A percentile compares a stretch with the other conserved stretches of the same genome.
Evolutionary conservation across 2,888 invertebrate species (phyloP).

Genomic region (Mesorhabditis spiculigera): DNA sequence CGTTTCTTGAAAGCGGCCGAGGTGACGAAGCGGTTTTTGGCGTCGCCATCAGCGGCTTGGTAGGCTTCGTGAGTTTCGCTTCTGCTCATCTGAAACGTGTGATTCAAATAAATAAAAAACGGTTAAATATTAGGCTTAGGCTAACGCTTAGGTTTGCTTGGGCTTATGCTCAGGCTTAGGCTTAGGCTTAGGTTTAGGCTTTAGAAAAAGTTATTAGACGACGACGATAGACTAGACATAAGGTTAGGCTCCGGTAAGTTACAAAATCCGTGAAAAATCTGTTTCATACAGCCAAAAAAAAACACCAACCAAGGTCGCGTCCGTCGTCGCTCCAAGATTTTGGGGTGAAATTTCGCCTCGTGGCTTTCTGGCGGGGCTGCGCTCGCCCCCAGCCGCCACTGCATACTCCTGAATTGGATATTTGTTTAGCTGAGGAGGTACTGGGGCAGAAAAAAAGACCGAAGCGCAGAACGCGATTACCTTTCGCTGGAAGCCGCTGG

Average conservation of each 20-base stretch:
- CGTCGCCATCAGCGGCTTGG: background rate
- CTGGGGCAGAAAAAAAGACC: background rate
- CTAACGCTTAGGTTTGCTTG: no score
- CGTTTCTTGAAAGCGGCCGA: conserved; percentile 16
- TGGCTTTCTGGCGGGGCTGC: background rate
- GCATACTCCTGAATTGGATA: conserved; percentile 18
- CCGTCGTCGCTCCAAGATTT: background rate
- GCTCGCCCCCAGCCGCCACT: conserved; percentile 10
- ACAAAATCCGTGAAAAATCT: no score
- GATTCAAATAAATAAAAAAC: background rate
- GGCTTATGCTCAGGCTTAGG: no score
- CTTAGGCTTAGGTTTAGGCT: no score
- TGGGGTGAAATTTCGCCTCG: background rate
- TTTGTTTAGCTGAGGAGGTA: background rate
- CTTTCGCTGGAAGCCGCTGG: conserved; percentile 23
- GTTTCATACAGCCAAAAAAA: background rate
- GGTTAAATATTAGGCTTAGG: no score
- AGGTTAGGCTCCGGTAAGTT: no score
- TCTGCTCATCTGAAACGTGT: background rate
- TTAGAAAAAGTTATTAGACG: no score
- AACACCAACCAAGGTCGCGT: background rate
- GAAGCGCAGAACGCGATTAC: conserved; percentile 10
- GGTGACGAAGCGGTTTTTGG: conserved; percentile 15
- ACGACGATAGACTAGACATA: no score
- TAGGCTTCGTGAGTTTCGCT: background rate